phyloP scores from a whole-genome alignment of 2,797 vertebrate genomes.

The Anisognathus igniventris region DNA sequence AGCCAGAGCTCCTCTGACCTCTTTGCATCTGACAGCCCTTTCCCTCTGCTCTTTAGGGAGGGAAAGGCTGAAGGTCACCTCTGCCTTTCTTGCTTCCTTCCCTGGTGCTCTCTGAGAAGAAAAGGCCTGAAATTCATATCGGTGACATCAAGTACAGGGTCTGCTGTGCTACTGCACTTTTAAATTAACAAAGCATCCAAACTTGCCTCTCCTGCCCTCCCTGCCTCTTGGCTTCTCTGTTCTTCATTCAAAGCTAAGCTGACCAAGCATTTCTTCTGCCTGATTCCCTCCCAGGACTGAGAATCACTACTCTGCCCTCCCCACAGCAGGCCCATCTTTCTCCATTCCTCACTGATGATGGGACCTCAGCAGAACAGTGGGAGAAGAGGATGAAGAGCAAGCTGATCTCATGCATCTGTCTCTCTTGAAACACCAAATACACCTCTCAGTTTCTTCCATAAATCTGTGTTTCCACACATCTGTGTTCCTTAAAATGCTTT shows the following conservation, averaged over 20 bases:
- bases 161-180: neutral
- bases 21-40: constrained; percentile 4
- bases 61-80: constrained; percentile 29
- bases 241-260: neutral
- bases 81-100: constrained; percentile 28
- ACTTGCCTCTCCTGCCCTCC: neutral
- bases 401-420: neutral
- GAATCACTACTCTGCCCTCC: neutral
- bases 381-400: neutral
- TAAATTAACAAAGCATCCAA: neutral
- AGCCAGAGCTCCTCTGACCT: neutral
- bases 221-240: neutral
- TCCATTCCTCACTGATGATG: rapidly evolving
- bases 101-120: neutral
- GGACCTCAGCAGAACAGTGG: neutral
- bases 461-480: rapidly evolving
- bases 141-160: neutral
- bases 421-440: neutral
- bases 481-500: neutral
- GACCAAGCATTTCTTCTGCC: neutral
- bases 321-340: neutral
- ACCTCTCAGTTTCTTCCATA: neutral
- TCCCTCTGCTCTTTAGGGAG: constrained; percentile 26
- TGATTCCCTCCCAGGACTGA: neutral
- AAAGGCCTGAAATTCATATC: constrained; percentile 10